phyloP scores from a whole-genome alignment of 2,888 invertebrate genomes.

The Aelia acuminata region DNA sequence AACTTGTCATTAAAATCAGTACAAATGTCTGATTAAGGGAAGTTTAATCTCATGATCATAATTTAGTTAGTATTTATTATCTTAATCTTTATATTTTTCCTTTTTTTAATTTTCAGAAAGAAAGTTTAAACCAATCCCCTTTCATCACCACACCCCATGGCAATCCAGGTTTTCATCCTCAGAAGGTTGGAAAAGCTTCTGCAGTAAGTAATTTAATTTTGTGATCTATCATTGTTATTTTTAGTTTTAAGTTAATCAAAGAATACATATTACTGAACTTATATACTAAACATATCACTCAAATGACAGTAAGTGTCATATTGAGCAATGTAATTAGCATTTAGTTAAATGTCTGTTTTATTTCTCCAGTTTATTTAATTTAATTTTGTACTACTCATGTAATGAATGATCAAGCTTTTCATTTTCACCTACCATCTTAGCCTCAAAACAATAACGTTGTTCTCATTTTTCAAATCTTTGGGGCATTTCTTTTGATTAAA shows the following conservation, averaged over 20 bases:
- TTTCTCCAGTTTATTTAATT: too few species aligned
- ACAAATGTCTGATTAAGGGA: too few species aligned
- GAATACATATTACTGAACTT: not conserved
- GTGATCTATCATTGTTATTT: slow-evolving; percentile 59
- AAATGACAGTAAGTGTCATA: too few species aligned
- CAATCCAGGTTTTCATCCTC: slow-evolving; percentile 93
- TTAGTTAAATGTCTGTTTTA: too few species aligned
- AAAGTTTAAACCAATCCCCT: slow-evolving; percentile 80
- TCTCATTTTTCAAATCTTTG: too few species aligned
- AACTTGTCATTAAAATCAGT: too few species aligned
- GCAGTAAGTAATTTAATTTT: slow-evolving; percentile 63
- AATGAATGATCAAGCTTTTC: too few species aligned
- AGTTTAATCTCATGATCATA: not conserved
- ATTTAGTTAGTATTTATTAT: not conserved
- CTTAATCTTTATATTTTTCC: not conserved
- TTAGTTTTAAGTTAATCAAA: not conserved
- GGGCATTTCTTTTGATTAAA: too few species aligned
- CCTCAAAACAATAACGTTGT: too few species aligned
- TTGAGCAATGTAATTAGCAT: too few species aligned
- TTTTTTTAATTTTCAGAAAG: slow-evolving; percentile 71
- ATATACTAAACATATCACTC: not conserved
- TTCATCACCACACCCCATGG: slow-evolving; percentile 91
- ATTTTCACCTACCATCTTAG: too few species aligned
- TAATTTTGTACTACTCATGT: too few species aligned
- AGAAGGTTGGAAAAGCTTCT: slow-evolving; percentile 86